phyloP scores from a whole-genome alignment of 2,113 vertebrate species.

The Charadrius vociferus region DNA sequence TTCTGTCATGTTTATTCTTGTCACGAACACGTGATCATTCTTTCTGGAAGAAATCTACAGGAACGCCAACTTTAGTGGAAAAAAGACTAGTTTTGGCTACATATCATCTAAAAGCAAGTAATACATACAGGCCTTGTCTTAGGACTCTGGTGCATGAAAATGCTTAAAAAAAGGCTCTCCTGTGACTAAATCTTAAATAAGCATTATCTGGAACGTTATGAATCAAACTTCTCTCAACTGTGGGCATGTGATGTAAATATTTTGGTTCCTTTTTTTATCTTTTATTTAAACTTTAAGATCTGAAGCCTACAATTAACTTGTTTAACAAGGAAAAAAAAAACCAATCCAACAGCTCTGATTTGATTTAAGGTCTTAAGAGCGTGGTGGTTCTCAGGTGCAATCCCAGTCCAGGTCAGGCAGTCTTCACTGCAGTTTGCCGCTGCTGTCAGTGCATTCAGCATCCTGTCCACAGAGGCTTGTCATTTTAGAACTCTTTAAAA shows the following conservation, averaged over 20 bases:
- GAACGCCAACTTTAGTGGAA: conserved; percentile 24
- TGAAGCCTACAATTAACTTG: background rate
- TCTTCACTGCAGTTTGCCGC: background rate
- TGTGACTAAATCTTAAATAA: background rate
- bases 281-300: background rate
- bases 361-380: background rate
- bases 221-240: background rate
- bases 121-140: background rate
- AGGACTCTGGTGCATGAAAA: background rate
- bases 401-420: background rate
- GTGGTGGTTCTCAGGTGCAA: background rate
- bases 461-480: background rate
- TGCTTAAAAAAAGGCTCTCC: background rate
- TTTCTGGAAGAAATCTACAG: conserved; percentile 21
- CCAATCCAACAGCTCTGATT: background rate
- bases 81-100: background rate
- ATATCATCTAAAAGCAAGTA: background rate
- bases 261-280: background rate
- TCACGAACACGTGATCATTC: background rate
- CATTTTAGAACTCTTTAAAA: background rate
- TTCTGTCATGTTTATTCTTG: background rate
- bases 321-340: background rate
- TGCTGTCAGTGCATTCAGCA: background rate
- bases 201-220: background rate
- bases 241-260: background rate